Percentiles rank a stretch among this genome's conserved stretches.
phyloP scores from a whole-genome alignment of 2,888 invertebrate genomes.

The Leuctra nigra region DNA sequence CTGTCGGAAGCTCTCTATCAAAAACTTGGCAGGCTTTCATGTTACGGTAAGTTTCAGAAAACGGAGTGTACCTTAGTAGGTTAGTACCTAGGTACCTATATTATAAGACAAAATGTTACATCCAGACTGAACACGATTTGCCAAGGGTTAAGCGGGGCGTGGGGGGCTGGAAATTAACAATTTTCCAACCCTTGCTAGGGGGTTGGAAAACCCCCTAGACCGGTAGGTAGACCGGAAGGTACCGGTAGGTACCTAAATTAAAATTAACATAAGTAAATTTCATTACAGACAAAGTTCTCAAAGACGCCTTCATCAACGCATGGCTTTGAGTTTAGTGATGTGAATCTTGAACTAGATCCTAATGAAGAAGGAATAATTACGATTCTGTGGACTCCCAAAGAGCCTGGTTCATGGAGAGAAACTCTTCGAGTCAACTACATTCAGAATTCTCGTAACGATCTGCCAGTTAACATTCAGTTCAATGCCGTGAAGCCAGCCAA shows the following conservation, averaged over 20 bases:
- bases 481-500: slow-evolving; percentile 5
- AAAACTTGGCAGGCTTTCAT: slow-evolving; percentile 41
- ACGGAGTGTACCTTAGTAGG: too few species aligned
- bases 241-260: not conserved
- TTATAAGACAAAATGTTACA: too few species aligned
- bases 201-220: too few species aligned
- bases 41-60: not conserved
- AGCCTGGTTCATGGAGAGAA: slow-evolving; percentile 53
- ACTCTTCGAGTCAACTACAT: slow-evolving; percentile 39
- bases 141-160: too few species aligned
- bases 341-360: slow-evolving; percentile 48
- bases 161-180: too few species aligned
- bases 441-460: slow-evolving; percentile 6
- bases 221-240: not conserved
- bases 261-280: not conserved
- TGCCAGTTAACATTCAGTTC: slow-evolving; percentile 11
- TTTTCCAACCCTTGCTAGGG: too few species aligned
- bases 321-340: slow-evolving; percentile 50
- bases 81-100: too few species aligned
- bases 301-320: slow-evolving; percentile 51
- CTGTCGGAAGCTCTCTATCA: slow-evolving; percentile 48
- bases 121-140: too few species aligned
- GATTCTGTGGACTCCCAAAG: slow-evolving; percentile 57
- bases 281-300: slow-evolving; percentile 44
- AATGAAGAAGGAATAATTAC: slow-evolving; percentile 49